Evolutionary conservation across 2,113 vertebrate species (phyloP), one percentile per base, ranked within the genome.

Genomic region (Litocranius walleri): DNA sequence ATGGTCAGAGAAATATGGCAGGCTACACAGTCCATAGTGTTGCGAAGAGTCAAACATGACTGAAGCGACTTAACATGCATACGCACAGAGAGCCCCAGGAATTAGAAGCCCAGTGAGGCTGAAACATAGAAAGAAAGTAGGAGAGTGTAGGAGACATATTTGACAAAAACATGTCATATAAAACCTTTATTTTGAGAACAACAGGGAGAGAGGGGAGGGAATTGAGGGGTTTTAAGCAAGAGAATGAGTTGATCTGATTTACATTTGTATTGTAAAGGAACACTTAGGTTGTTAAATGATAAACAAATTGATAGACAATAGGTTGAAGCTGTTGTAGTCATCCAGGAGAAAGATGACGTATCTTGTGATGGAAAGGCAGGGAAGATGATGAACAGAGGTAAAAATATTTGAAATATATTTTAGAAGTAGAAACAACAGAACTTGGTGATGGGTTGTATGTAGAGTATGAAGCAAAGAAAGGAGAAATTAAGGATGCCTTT

Each of bases 341-440:
- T 54, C n/a, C 77, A 54, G n/a, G 21, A 29, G 29, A 95, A 29
- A 88, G 30, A 80, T 40, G 7, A 83, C 67, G 25, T 90, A 54
- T 90, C 52, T 43, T 77, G 43, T 25, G 77, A 16, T 87, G 2
- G 11, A 96, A 96, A 27, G 17, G 4, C 23, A 93, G 33, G 78
- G 23, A 92, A 82, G 23, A 94, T 92, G 56, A 92, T 45, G 74
- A 71, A 43, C 45, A 90, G 50, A 94, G 27, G 12, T 74, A 56
- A 74, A 94, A 85, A 61, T 2, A 85, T 57, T 94, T 85, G 33
- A 80, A 9, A 71, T 56, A 43, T 36, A 84, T 54, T 93, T 97
- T 93, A 91, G 13, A 61, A 19, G 57, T 88, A 91, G 87, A 93
- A 97, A 85, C 15, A 83, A 13, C 50, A 91, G n/a, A 95, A 30